These are phyloP conservation scores for Ophiothrix spiculata DNA, from an alignment of 35 echinoderm and acorn worm species.

Conservation along the genomic window DNA sequence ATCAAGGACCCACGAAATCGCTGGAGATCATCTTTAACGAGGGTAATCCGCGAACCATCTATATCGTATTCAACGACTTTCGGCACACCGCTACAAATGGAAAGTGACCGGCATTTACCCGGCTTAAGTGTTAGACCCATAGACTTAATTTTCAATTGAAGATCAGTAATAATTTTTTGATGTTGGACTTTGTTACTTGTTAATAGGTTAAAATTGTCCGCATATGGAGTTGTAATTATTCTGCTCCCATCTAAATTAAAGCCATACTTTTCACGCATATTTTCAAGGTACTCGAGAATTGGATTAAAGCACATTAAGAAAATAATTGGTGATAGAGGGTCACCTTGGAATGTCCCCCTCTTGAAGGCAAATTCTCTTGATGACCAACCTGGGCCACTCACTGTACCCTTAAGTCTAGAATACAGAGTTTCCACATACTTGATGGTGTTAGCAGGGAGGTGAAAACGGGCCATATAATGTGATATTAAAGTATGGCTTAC, in stretches of 20 bases:
- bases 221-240: neutral
- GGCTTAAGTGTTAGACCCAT: constrained; percentile 10
- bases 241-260: too few species aligned
- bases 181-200: neutral
- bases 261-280: too few species aligned
- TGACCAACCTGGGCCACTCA: neutral
- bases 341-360: constrained; percentile 29
- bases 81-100: neutral
- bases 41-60: neutral
- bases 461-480: constrained; percentile 1
- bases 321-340: constrained; percentile 34
- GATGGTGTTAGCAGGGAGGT: neutral
- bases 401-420: constrained; percentile 4
- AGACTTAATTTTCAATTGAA: neutral
- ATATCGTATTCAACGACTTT: neutral
- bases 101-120: neutral
- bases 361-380: constrained; percentile 2
- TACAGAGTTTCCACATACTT: constrained; percentile 21
- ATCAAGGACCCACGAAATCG: neutral
- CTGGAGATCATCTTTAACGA: neutral
- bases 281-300: too few species aligned
- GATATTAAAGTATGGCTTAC: constrained; percentile 19
- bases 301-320: too few species aligned
- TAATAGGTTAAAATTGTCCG: neutral
- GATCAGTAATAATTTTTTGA: neutral